These are phyloP conservation scores for Tetranychus truncatus DNA, from an alignment of 2,888 invertebrate species.

Conservation along the genomic window DNA sequence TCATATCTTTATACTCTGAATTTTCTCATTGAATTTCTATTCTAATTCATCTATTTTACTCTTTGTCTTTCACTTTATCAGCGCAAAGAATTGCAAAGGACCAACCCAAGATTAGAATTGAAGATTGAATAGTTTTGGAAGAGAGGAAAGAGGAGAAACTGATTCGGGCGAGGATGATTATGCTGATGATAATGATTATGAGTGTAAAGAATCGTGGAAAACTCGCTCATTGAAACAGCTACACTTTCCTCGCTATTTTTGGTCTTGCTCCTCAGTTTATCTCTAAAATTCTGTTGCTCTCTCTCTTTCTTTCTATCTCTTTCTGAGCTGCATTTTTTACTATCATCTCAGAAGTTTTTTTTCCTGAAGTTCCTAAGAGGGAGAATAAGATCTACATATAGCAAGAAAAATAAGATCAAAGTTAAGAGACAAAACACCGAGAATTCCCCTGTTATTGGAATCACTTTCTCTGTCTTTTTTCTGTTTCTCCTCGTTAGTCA, in stretches of 20 bases:
- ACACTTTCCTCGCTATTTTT: neutral
- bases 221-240: neutral
- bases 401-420: neutral
- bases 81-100: neutral
- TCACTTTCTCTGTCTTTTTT: neutral
- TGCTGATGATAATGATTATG: neutral
- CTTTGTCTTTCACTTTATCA: too few relatives aligned
- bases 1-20: too few relatives aligned
- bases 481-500: neutral
- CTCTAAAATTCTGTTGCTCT: neutral
- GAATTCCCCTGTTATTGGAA: slow-evolving; percentile 2
- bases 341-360: neutral
- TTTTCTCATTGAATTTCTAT: too few relatives aligned
- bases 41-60: too few relatives aligned
- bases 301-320: neutral
- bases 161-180: neutral
- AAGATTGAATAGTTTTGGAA: neutral
- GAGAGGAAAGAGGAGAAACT: neutral
- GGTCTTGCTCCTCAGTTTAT: neutral
- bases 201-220: neutral
- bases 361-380: neutral
- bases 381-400: neutral
- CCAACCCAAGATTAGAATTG: neutral
- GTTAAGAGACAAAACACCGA: neutral
- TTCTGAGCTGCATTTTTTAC: neutral